Percentiles rank a stretch among this genome's conserved stretches.
phyloP scores from a whole-genome alignment of 2,888 invertebrate genomes.

The Chalcosyrphus nemorum region DNA sequence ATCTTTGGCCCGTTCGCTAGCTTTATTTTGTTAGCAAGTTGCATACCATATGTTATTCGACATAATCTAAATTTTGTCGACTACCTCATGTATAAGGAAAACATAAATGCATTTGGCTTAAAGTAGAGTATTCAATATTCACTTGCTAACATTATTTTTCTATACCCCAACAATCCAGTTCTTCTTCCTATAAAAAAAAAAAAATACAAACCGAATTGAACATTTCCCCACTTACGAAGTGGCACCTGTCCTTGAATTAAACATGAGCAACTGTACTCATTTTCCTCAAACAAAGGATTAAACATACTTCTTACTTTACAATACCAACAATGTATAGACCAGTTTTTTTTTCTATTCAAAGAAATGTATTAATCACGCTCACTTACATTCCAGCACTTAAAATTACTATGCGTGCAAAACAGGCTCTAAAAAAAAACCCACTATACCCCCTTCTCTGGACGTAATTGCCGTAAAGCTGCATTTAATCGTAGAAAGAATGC shows the following conservation, averaged over 20 bases:
- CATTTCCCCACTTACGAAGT: conserved; percentile 11
- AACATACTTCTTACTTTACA: conserved; percentile 15
- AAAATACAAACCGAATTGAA: neutral
- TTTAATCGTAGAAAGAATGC: conserved; percentile 48
- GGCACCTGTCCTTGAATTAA: conserved; percentile 15
- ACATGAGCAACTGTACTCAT: conserved; percentile 33
- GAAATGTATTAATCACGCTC: conserved; percentile 56
- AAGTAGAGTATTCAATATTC: conserved; percentile 1
- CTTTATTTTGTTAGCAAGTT: too few relatives aligned
- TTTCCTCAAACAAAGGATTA: conserved; percentile 1
- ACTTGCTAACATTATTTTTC: neutral
- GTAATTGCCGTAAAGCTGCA: conserved; percentile 69
- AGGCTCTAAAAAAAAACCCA: neutral
- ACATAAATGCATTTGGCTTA: neutral
- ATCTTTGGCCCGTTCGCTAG: too few relatives aligned
- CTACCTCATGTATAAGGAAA: neutral
- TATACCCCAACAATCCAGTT: neutral
- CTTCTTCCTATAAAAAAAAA: neutral
- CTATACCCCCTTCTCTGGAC: conserved; percentile 3
- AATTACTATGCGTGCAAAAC: conserved; percentile 49
- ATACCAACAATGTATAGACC: conserved; percentile 26
- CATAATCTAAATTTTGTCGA: too few relatives aligned
- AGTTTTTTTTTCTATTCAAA: conserved; percentile 12
- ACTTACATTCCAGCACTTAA: conserved; percentile 53
- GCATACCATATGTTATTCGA: too few relatives aligned